These are phyloP conservation scores for Poeciliopsis gracilis DNA, from an alignment of 2,797 vertebrate species.

Conservation along the genomic window DNA sequence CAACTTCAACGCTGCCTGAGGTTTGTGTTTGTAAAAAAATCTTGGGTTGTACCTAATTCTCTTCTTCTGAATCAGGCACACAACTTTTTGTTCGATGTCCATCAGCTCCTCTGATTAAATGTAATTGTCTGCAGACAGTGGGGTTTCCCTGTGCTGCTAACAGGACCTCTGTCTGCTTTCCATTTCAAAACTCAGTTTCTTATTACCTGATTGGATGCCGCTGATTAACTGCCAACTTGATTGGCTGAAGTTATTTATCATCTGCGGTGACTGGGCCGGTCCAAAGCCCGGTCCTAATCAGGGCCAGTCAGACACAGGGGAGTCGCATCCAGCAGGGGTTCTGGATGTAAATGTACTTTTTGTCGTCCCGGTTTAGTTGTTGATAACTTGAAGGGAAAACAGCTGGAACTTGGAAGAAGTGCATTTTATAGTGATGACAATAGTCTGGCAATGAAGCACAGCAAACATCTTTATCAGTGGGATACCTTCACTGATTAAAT, in stretches of 20 bases:
- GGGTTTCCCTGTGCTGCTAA: conserved; percentile 43
- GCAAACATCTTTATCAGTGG: conserved; percentile 55
- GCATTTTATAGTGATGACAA: conserved; percentile 63
- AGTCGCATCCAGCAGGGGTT: conserved; percentile 42
- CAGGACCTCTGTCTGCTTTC: conserved; percentile 66
- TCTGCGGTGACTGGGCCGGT: conserved; percentile 64
- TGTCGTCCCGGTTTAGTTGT: conserved; percentile 32
- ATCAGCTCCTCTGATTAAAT: conserved; percentile 56
- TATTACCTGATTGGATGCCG: conserved; percentile 73
- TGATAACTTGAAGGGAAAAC: conserved; percentile 54
- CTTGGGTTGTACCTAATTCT: conserved; percentile 57
- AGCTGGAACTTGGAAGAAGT: conserved; percentile 36
- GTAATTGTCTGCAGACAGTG: conserved; percentile 62
- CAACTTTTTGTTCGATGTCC: conserved; percentile 54
- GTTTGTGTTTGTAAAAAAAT: conserved; percentile 46
- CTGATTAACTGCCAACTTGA: conserved; percentile 78
- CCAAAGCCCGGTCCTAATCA: conserved; percentile 72
- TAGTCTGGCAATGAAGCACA: conserved; percentile 60
- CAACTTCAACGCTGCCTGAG: conserved; percentile 55
- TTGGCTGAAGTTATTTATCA: conserved; percentile 77
- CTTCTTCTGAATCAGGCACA: conserved; percentile 60
- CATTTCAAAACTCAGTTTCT: conserved; percentile 68
- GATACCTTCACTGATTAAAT: conserved; percentile 72
- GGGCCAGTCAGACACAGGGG: conserved; percentile 54
- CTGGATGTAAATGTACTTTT: conserved; percentile 37